Conservation (phyloP, 2,113 vertebrate genomes). For the Origma solitaria region DNA sequence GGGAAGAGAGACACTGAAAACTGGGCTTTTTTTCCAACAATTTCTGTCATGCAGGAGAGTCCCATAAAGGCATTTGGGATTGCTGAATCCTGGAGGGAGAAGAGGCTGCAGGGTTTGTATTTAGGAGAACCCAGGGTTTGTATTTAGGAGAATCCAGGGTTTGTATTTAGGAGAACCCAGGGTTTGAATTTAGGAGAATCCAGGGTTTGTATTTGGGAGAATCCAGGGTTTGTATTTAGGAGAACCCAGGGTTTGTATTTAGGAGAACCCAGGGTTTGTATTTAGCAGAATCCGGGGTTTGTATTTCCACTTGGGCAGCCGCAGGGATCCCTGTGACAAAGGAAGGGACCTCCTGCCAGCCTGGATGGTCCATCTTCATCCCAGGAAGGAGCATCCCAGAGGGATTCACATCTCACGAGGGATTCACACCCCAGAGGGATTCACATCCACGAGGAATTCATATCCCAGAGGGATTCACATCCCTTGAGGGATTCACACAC, state of each 20-base stretch:
- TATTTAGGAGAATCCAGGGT: too few relatives aligned
- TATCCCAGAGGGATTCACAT: rapidly evolving
- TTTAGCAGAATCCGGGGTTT: neutral
- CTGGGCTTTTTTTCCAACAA: neutral
- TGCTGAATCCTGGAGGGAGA: neutral
- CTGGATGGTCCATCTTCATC: rapidly evolving
- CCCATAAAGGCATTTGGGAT: neutral
- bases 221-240: too few relatives aligned
- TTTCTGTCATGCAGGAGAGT: rapidly evolving
- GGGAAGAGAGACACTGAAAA: neutral
- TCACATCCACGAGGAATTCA: neutral
- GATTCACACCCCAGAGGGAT: too few relatives aligned
- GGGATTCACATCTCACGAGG: too few relatives aligned
- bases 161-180: too few relatives aligned
- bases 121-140: too few relatives aligned
- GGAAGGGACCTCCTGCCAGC: neutral
- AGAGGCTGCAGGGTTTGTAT: neutral
- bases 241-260: too few relatives aligned
- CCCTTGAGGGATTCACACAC: rapidly evolving
- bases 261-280: too few relatives aligned
- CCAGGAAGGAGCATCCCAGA: neutral
- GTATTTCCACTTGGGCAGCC: neutral
- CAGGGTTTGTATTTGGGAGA: too few relatives aligned
- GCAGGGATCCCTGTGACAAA: rapidly evolving
- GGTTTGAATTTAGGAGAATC: too few relatives aligned